phyloP scores from a whole-genome alignment of 2,113 vertebrate genomes.

The Microcebus murinus region DNA sequence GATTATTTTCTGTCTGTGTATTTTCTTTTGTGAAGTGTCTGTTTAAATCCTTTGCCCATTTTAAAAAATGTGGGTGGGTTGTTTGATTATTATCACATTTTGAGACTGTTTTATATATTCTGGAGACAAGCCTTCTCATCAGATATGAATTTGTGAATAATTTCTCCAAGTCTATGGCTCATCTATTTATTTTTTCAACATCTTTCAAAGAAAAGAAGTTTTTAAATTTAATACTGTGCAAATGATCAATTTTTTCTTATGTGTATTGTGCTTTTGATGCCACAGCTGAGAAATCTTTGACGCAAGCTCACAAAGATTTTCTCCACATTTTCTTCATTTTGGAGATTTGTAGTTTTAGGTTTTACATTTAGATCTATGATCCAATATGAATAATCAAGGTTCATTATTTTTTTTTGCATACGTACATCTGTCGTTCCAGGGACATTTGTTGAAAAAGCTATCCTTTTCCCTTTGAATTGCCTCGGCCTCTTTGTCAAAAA shows the following conservation, averaged over 20 bases:
- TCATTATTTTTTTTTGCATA: not conserved
- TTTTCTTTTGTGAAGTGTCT: not conserved
- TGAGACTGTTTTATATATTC: not conserved
- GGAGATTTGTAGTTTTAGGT: not conserved
- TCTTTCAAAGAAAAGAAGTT: not conserved
- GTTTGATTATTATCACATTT: not conserved
- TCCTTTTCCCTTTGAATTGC: not conserved
- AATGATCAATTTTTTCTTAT: not conserved
- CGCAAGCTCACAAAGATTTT: not conserved
- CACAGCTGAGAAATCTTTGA: constrained; percentile 11
- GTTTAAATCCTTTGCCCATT: not conserved
- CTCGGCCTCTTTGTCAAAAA: not conserved
- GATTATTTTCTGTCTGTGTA: not conserved
- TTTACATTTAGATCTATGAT: not conserved
- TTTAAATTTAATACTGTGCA: not conserved
- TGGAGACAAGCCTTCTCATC: not conserved
- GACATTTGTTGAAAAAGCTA: not conserved
- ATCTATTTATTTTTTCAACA: not conserved
- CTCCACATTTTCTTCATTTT: not conserved
- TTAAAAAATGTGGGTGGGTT: not conserved
- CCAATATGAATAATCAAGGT: not conserved
- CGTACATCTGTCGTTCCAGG: not conserved
- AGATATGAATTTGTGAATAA: not conserved
- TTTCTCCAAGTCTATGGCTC: not conserved
- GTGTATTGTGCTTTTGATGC: not conserved